Evolutionary conservation across 2,797 vertebrate species (phyloP), one percentile per base, ranked within the genome.

Genomic region (Sebastes melanostomus): DNA sequence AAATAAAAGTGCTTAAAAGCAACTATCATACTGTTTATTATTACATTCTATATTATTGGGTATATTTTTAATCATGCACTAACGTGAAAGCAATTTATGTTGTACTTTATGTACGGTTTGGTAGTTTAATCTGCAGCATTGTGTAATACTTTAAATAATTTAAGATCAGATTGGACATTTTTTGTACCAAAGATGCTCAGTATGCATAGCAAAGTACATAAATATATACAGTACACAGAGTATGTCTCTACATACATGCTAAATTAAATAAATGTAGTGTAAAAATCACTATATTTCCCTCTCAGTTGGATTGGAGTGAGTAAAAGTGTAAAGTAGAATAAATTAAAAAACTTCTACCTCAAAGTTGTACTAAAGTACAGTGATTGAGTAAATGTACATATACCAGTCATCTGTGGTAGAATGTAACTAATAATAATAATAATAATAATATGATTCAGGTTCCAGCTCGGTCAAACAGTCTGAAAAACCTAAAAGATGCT

Each of bases 111-210:
- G 50, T 50, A 4, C 46, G 46, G 0, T 50, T 50, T 18, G 38
- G 38, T 42, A 42, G 38, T 42, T 16, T 42, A 42, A 42, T 42
- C 38, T 42, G 38, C 38, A 42, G 1, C 50, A n/a, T n/a, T 52
- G 50, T 52, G 50, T n/a, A 0, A 52, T 52, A 9, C 42, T 46
- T 46, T 46, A 46, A 46, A 0, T 7, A 7, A 46, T 18, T 46
- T 0, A 46, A 18, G 0, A 46, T 46, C 42, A 46, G 6, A 46
- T 46, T 46, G 16, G 38, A 42, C 0, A 1, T 0, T 67, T 52
- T 42, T 42, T 42, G 1, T 16, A 29, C 24, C 10, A 58, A 38
- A 69, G 66, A 55, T 69, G n/a, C n/a, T 34, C 29, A 3, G 13
- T 34, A 12, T 25, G 7, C 14, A 34, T 5, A 56, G 5, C 32